Evolutionary conservation across 2,113 vertebrate genomes (phyloP).

Genomic region (Ellobius talpinus): DNA sequence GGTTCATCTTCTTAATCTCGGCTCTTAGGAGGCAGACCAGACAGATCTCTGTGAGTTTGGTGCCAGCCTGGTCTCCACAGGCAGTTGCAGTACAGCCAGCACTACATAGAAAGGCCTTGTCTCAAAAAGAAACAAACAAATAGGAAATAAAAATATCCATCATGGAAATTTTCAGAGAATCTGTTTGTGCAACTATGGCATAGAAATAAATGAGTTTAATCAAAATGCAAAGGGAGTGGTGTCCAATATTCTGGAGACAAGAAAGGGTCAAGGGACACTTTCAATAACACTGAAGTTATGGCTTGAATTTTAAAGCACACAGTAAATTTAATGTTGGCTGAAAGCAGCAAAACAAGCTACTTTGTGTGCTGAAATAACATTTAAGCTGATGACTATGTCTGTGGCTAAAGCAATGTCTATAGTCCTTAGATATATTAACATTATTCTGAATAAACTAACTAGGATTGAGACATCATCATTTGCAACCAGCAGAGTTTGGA

Average conservation of each 20-base stretch:
- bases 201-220: not conserved
- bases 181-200: not conserved
- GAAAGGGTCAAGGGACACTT: not conserved
- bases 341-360: not conserved
- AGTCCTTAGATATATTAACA: not conserved
- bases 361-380: not conserved
- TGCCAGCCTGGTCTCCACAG: not conserved
- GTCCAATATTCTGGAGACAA: not conserved
- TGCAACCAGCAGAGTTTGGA: not conserved
- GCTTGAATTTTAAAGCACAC: not conserved
- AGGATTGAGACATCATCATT: not conserved
- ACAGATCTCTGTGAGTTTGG: not conserved
- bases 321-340: not conserved
- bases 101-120: not conserved
- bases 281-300: not conserved
- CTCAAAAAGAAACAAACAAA: not conserved
- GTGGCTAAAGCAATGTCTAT: not conserved
- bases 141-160: not conserved
- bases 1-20: not conserved
- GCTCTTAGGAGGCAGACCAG: not conserved
- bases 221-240: not conserved
- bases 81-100: not conserved
- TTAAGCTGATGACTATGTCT: not conserved
- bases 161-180: not conserved
- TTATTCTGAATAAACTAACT: not conserved